Percentiles rank a stretch among this genome's conserved stretches.
Evolutionary conservation across 2,888 invertebrate genomes (phyloP).

Genomic region (Pammene aurita): DNA sequence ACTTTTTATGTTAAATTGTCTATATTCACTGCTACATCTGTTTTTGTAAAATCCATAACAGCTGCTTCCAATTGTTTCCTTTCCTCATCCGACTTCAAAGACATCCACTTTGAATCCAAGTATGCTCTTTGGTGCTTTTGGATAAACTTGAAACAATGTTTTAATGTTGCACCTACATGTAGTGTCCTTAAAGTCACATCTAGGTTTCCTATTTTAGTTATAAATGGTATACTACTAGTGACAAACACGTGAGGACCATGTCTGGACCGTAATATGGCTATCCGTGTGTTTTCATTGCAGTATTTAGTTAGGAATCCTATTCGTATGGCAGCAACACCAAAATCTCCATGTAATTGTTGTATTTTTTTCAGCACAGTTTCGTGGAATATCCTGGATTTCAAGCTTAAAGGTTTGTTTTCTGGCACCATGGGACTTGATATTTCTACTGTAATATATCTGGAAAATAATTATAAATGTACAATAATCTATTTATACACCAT

Average conservation of each 20-base stretch:
- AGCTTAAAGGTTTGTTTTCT: conserved; percentile 72
- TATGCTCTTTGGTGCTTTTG: conserved; percentile 86
- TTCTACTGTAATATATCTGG: conserved; percentile 87
- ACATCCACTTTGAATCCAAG: conserved; percentile 85
- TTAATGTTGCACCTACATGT: conserved; percentile 90
- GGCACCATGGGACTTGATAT: conserved; percentile 79
- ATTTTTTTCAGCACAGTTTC: conserved; percentile 85
- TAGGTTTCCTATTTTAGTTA: conserved; percentile 86
- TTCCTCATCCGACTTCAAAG: conserved; percentile 85
- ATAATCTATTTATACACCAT: too few relatives aligned
- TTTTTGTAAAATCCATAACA: conserved; percentile 75
- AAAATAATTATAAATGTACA: conserved; percentile 47
- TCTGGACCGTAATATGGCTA: conserved; percentile 87
- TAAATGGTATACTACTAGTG: conserved; percentile 86
- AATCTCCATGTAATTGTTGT: conserved; percentile 89
- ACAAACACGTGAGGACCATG: conserved; percentile 90
- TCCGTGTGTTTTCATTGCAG: conserved; percentile 89
- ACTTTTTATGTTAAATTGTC: conserved; percentile 64
- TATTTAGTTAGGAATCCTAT: conserved; percentile 90
- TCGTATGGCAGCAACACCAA: conserved; percentile 87
- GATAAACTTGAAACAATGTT: conserved; percentile 90
- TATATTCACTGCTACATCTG: conserved; percentile 74
- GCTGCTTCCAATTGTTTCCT: conserved; percentile 81
- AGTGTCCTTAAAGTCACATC: conserved; percentile 85
- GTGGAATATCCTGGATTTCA: conserved; percentile 82